Evolutionary conservation across 2,888 invertebrate genomes (phyloP), one percentile per base, ranked within the genome.

Genomic region (Parascotia fuliginaria): DNA sequence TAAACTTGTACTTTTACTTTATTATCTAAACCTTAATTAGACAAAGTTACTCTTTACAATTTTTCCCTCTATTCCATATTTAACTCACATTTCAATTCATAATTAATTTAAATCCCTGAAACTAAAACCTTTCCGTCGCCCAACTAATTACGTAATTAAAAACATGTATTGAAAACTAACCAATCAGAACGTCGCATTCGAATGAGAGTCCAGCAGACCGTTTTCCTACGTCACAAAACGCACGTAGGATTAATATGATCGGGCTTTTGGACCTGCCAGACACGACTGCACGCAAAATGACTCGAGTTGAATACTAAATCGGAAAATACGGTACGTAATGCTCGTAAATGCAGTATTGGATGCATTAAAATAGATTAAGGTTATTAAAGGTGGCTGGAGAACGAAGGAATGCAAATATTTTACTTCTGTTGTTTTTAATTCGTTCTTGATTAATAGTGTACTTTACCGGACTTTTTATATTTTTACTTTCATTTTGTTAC

Each of bases 191-290:
- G 38, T 46, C 38, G 58, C 46, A 58, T 69, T 63, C 47, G 48
- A 68, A 60, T 55, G 62, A 57, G 55, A 69, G 55, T 49, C 54
- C 63, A 55, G 42, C 66, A 50, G 55, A 63, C 59, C 68, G 65
- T 77, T 79, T 75, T 73, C 62, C 63, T 63, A 67, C 72, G 70
- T 70, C 67, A 81, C 79, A 79, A 81, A 85, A 85, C 79, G 80
- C 83, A 84, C 85, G 83, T 81, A 72, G 81, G 83, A 83, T 86
- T 87, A 84, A 86, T 86, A 85, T 81, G 81, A 84, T 82, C 80
- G 77, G 71, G 60, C 61, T 65, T 79, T 73, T 71, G 70, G 74
- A 63, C 65, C 73, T 68, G 68, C 76, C 82, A 79, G 83, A 81
- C 81, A 76, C 75, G 75, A 73, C 70, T 77, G 77, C 74, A 82